Evolutionary conservation across 2,797 vertebrate species (phyloP), one percentile per base, ranked within the genome.

Genomic region (Gallinago solitaria): DNA sequence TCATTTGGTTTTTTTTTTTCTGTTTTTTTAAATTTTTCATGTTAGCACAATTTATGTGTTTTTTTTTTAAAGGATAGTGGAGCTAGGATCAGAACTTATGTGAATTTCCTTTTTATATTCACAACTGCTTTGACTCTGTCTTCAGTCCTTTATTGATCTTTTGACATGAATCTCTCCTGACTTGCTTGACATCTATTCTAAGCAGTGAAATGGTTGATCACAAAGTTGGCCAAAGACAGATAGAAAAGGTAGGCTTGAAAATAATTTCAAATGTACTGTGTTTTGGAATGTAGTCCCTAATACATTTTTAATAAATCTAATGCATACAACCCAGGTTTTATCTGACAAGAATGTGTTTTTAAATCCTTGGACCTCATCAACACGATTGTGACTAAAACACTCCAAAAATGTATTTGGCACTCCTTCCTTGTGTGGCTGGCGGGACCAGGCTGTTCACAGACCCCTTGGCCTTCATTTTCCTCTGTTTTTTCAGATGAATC

Each of bases 401-500:
- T 88, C 79, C 25, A 83, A 57, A 57, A 87, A 83, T 78, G 48
- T 83, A n/a, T 74, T 83, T 90, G 63, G 56, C 48, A 39, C 27
- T 75, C 10, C 19, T 16, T 86, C 48, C 53, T 79, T 15, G 1
- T 86, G 32, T 79, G 93, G 53, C 11, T 89, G 59, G 65, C 88
- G 92, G 39, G 37, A 43, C 21, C 3, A 32, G 67, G 28, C 13
- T 48, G 48, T 74, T 41, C 60, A 83, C 5, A 59, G 74, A 89
- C 53, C 61, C 39, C 24, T 60, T 77, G 79, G 70, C 54, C 86
- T 89, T 81, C 59, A 76, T 71, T 54, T 85, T 84, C 64, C 53
- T 90, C 41, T 76, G 0, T 85, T 97, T 74, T 77, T 90, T 57
- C 79, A 89, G 88, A 90, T 73, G 57, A 94, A 56, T 91, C 96